Evolutionary conservation across 2,888 invertebrate genomes (phyloP).

Genomic region (Quadriops clusia): DNA sequence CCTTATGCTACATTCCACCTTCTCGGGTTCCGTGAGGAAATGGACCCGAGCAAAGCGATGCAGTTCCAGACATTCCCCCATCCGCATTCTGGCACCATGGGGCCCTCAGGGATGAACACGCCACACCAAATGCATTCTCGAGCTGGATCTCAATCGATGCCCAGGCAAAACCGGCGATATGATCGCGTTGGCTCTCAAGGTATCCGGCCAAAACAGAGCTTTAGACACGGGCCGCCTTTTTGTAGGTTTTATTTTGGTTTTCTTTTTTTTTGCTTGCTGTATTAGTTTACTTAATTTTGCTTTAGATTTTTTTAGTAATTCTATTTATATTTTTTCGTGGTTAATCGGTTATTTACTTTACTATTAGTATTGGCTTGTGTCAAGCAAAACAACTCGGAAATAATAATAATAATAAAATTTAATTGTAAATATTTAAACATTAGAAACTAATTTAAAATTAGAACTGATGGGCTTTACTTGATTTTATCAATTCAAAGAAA

Average conservation of each 20-base stretch:
- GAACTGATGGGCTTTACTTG: too few relatives aligned
- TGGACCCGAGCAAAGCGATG: conserved; percentile 86
- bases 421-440: too few relatives aligned
- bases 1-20: conserved; percentile 95
- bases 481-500: too few relatives aligned
- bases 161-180: conserved; percentile 38
- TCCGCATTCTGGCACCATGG: conserved; percentile 73
- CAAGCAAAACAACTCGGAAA: too few relatives aligned
- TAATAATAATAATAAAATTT: too few relatives aligned
- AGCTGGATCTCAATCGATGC: conserved; percentile 84
- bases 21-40: conserved; percentile 88
- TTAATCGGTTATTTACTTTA: too few relatives aligned
- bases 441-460: too few relatives aligned
- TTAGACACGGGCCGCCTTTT: conserved; percentile 7
- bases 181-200: conserved; percentile 37
- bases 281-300: not conserved
- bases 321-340: too few relatives aligned
- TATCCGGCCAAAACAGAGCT: conserved; percentile 16
- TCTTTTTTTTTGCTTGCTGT: not conserved
- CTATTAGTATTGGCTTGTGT: too few relatives aligned
- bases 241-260: not conserved
- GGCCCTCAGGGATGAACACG: conserved; percentile 58
- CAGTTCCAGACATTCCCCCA: conserved; percentile 82
- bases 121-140: conserved; percentile 66
- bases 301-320: too few relatives aligned